These are phyloP conservation scores for Coccyzus lansbergi DNA, from an alignment of 2,797 vertebrate species.

Conservation along the genomic window DNA sequence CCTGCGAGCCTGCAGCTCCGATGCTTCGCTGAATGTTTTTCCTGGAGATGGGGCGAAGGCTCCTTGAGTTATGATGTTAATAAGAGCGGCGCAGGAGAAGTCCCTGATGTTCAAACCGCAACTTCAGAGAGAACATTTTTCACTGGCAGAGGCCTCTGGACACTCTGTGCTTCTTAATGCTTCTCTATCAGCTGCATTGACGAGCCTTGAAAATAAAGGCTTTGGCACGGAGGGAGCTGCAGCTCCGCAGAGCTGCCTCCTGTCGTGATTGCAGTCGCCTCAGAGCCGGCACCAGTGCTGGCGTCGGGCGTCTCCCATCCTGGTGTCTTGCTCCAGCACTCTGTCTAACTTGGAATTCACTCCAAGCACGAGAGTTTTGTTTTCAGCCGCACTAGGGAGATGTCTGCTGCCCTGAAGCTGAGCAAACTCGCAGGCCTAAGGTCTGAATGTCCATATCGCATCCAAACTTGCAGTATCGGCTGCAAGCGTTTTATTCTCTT, in stretches of 20 bases:
- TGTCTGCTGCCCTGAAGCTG: background rate
- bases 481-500: no score
- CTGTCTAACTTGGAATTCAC: background rate
- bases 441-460: no score
- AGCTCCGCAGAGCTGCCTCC: background rate
- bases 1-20: slow-evolving; percentile 55
- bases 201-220: background rate
- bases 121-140: slow-evolving; percentile 43
- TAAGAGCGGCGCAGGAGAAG: slow-evolving; percentile 62
- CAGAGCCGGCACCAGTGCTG: background rate
- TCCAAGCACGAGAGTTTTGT: background rate
- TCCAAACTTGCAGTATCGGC: no score
- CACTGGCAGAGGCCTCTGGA: background rate
- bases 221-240: background rate
- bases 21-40: slow-evolving; percentile 39
- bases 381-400: background rate
- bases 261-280: background rate
- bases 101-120: slow-evolving; percentile 40
- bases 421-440: background rate
- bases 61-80: slow-evolving; percentile 75
- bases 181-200: slow-evolving; percentile 8
- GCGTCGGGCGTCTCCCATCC: fast-evolving
- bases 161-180: background rate
- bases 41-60: slow-evolving; percentile 44
- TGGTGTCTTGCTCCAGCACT: background rate